Conservation (phyloP, 2,888 invertebrate species). For the Galeopsomyia nigrocyanea region DNA sequence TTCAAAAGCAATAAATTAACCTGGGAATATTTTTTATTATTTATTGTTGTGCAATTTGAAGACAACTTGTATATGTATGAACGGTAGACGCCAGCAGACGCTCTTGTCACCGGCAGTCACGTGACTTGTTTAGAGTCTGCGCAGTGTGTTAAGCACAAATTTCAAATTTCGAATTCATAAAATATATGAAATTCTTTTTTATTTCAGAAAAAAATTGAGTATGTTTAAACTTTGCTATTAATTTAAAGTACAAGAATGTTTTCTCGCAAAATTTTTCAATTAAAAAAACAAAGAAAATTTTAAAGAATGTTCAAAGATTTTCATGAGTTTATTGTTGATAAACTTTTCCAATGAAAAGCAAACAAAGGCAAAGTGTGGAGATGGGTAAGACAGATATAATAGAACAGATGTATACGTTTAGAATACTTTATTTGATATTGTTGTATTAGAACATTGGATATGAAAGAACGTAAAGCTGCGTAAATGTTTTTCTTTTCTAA, state of each 20-base stretch:
- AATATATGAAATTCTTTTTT: no score
- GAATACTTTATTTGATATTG: conserved; percentile 66
- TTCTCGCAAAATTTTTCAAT: no score
- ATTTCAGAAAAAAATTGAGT: no score
- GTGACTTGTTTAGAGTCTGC: conserved; percentile 8
- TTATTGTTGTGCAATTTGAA: conserved; percentile 10
- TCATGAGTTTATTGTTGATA: no score
- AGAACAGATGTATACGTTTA: conserved; percentile 26
- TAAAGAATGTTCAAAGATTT: no score
- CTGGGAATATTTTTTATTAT: conserved; percentile 18
- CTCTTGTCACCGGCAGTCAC: conserved; percentile 7
- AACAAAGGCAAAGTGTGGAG: background rate
- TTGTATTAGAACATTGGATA: conserved; percentile 60
- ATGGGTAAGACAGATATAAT: conserved; percentile 4
- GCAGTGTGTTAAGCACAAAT: background rate
- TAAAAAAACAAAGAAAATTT: no score
- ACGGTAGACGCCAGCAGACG: background rate
- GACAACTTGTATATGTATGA: background rate
- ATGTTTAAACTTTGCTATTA: no score
- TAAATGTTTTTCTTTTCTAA: conserved; percentile 54
- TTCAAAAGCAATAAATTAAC: background rate
- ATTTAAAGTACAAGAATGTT: no score
- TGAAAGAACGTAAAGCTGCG: conserved; percentile 59
- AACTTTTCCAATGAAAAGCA: no score
- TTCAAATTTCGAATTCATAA: background rate